Percentiles rank a stretch among this genome's conserved stretches.
Evolutionary conservation across 37 sponge, comb jelly and placozoan genomes (phyloP).

Genomic region (Ephydatia muelleri): DNA sequence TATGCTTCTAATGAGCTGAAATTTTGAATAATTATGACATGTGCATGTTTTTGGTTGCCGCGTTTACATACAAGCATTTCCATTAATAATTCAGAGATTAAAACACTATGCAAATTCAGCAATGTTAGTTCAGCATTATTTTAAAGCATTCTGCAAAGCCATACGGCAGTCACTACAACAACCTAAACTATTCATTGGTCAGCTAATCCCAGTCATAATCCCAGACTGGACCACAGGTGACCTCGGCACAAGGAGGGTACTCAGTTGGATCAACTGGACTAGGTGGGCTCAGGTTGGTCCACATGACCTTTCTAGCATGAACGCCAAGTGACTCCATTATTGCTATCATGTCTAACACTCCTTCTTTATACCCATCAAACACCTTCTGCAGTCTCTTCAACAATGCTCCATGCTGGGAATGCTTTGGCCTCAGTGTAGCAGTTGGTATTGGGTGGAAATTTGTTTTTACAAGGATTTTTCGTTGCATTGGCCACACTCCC

Average conservation of each 20-base stretch:
- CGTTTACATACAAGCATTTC: too few relatives aligned
- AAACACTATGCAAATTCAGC: too few relatives aligned
- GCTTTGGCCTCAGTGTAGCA: slow-evolving; percentile 47
- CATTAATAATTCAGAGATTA: too few relatives aligned
- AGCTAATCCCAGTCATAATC: slow-evolving; percentile 60
- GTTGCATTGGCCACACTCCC: slow-evolving; percentile 80
- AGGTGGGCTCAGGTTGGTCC: background rate
- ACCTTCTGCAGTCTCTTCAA: slow-evolving; percentile 43
- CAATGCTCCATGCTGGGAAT: slow-evolving; percentile 53
- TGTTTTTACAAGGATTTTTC: slow-evolving; percentile 39
- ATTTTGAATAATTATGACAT: too few relatives aligned
- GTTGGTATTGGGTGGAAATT: slow-evolving; percentile 14
- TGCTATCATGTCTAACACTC: background rate
- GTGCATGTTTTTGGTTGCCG: too few relatives aligned
- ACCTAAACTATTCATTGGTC: too few relatives aligned
- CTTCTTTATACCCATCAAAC: slow-evolving; percentile 10
- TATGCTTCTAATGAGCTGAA: too few relatives aligned
- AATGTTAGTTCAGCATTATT: too few relatives aligned
- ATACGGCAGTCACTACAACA: too few relatives aligned
- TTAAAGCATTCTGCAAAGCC: too few relatives aligned
- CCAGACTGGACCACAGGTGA: slow-evolving; percentile 50
- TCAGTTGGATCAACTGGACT: too few relatives aligned
- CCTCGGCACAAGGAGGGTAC: too few relatives aligned
- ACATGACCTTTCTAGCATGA: background rate
- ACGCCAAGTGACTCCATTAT: background rate